Evolutionary conservation across 23 tunicate genomes (phyloP), one percentile per base, ranked within the genome.

Genomic region (Corella eumyota): DNA sequence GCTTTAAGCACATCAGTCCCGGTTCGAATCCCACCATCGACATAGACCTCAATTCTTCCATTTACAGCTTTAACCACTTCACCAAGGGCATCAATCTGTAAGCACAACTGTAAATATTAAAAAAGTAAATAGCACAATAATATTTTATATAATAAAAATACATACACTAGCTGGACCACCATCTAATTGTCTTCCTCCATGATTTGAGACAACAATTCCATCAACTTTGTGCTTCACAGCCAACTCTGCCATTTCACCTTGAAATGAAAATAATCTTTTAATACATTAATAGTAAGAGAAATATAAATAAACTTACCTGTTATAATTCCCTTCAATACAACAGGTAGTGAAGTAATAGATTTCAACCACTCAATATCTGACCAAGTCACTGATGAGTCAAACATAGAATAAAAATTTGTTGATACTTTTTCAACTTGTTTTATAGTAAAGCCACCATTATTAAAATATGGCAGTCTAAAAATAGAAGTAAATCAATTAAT

Each of bases 171-270:
- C 79, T 34, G 78, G 64, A 29, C 66, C 80, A 19, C 91, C 75
- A 60, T 81, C 91, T 35, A 81, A 59, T 46, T 81, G 91, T 4
- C 91, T 51, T 1, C 69, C 91, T 49, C 91, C 91, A 36, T 81
- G 91, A 46, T 81, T 81, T 31, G 91, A 81, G 40, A 81, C 91
- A 1, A 81, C 15, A 20, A 80, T 72, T 11, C 90, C 90, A 56
- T 67, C 73, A 1, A 66, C 79, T 5, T 36, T 47, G 55, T 71
- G 63, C 28, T 72, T 54, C 33, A 80, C 67, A 6, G 90, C 90
- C 32, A 34, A 31, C 47, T 24, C 20, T 32, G 90, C 90, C 90
- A 72, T 71, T 49, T 80, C 90, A 56, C 63, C 78, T 78, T 20
- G 17, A 73, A 70, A 9, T 2, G n/a, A n/a, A n/a, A n/a, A n/a